Conservation (phyloP, 1,140 invertebrate genomes). For the Drosophila insularis region DNA sequence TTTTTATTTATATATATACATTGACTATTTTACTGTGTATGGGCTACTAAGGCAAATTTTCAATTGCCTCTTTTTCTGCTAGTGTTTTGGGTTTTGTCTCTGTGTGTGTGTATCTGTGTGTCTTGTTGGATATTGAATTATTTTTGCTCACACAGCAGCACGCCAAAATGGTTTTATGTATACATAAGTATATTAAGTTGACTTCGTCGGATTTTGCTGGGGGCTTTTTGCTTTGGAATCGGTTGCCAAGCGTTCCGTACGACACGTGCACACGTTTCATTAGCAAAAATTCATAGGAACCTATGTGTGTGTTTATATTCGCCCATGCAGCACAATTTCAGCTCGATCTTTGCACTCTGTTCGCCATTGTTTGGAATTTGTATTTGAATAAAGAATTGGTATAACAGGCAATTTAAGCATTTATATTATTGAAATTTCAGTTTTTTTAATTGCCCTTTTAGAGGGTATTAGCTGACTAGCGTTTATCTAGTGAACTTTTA, state of each 20-base stretch:
- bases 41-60: background rate
- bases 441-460: background rate
- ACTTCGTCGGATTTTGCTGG: constrained; percentile 18
- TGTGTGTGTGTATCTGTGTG: constrained; percentile 38
- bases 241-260: constrained; percentile 59
- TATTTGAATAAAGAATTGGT: background rate
- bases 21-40: constrained; percentile 14
- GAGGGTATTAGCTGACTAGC: background rate
- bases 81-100: background rate
- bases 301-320: constrained; percentile 12
- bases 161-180: constrained; percentile 26
- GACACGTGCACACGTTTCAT: constrained; percentile 74
- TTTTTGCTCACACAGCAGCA: constrained; percentile 60
- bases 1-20: constrained; percentile 1
- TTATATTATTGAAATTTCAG: background rate
- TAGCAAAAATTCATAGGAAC: constrained; percentile 18
- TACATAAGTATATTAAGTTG: background rate
- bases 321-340: constrained; percentile 30
- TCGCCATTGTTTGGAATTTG: background rate
- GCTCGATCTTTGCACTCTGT: constrained; percentile 39
- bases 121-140: constrained; percentile 21
- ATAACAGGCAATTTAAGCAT: background rate
- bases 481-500: background rate
- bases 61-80: background rate
- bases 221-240: constrained; percentile 24